Evolutionary conservation across 2,113 vertebrate genomes (phyloP).

Genomic region (Siniperca chuatsi): DNA sequence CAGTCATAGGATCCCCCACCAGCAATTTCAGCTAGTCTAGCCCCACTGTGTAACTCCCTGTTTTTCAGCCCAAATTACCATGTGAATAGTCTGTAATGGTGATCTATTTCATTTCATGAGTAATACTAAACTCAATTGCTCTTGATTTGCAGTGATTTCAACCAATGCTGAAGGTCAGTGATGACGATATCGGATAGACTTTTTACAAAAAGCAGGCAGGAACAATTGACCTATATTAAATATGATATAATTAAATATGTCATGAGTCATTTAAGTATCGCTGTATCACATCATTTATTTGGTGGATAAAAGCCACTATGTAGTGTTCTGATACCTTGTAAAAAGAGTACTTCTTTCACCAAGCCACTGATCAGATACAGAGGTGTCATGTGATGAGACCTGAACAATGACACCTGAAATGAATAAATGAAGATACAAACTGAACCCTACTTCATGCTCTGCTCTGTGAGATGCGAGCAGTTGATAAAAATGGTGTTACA

Average conservation of each 20-base stretch:
- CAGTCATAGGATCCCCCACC: slow-evolving; percentile 60
- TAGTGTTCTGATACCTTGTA: neutral
- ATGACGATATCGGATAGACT: slow-evolving; percentile 16
- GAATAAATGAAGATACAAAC: neutral
- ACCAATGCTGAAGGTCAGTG: slow-evolving; percentile 29
- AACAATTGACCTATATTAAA: slow-evolving; percentile 23
- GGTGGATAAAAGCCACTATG: neutral
- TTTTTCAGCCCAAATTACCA: slow-evolving; percentile 44
- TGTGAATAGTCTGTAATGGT: slow-evolving; percentile 62
- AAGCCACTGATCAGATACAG: neutral
- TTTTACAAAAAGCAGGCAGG: slow-evolving; percentile 4
- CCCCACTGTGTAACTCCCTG: slow-evolving; percentile 1
- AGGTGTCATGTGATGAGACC: neutral
- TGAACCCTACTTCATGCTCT: neutral
- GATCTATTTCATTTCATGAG: slow-evolving; percentile 43
- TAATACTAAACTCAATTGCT: slow-evolving; percentile 50
- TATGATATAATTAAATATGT: neutral
- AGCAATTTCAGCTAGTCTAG: slow-evolving; percentile 40
- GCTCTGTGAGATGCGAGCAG: too few relatives aligned
- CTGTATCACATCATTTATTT: neutral
- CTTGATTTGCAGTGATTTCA: slow-evolving; percentile 60
- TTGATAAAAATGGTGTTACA: too few relatives aligned
- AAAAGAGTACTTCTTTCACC: neutral
- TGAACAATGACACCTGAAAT: neutral
- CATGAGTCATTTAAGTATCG: neutral